These are phyloP conservation scores for Stenoptilia bipunctidactyla DNA, from an alignment of 2,888 invertebrate genomes.

Conservation along the genomic window DNA sequence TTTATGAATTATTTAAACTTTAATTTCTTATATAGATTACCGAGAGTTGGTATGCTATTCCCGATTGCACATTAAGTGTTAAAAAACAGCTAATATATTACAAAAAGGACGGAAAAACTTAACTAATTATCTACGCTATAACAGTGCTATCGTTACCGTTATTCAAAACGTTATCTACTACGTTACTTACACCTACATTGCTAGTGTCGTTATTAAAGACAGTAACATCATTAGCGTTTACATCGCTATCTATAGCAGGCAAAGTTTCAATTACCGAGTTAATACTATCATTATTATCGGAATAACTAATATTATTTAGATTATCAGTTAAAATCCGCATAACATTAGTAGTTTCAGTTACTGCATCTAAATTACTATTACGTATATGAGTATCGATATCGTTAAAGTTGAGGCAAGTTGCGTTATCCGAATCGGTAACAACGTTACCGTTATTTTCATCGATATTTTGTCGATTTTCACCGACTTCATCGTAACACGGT, in stretches of 20 bases:
- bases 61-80: no score
- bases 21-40: no score
- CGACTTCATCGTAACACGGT: slow-evolving; percentile 48
- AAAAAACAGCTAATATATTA: no score
- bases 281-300: slow-evolving; percentile 21
- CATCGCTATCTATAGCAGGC: slow-evolving; percentile 54
- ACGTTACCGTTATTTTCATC: slow-evolving; percentile 12
- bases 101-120: no score
- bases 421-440: background rate
- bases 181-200: no score
- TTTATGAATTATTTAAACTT: no score
- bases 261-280: slow-evolving; percentile 48
- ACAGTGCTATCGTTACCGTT: no score
- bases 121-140: no score
- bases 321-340: background rate
- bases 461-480: background rate
- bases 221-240: slow-evolving; percentile 34
- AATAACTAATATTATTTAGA: background rate
- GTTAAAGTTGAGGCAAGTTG: slow-evolving; percentile 14
- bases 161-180: no score
- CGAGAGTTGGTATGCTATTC: no score
- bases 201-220: no score
- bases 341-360: background rate
- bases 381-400: slow-evolving; percentile 5
- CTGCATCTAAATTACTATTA: background rate